These are phyloP conservation scores for Ernsta delagoae DNA, from an alignment of 2,888 invertebrate genomes.

Conservation along the genomic window DNA sequence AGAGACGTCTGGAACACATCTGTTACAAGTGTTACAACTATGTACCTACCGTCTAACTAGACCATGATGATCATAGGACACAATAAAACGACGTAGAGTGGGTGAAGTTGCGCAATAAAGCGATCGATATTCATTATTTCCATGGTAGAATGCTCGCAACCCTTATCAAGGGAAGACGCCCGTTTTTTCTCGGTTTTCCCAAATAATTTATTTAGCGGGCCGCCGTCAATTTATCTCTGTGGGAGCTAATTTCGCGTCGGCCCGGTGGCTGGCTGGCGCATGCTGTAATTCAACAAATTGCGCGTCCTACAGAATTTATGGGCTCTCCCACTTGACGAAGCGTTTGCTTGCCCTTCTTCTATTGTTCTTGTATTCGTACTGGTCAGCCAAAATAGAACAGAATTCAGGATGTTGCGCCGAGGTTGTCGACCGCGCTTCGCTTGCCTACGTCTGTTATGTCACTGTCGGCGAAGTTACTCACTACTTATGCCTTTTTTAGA, in stretches of 20 bases:
- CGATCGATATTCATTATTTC: slow-evolving; percentile 80
- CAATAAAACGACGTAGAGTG: background rate
- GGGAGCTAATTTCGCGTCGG: slow-evolving; percentile 84
- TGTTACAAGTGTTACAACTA: background rate
- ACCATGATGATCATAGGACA: background rate
- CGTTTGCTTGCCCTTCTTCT: slow-evolving; percentile 67
- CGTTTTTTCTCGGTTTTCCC: slow-evolving; percentile 85
- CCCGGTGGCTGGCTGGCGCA: slow-evolving; percentile 83
- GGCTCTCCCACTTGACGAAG: slow-evolving; percentile 80
- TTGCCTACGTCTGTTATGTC: slow-evolving; percentile 29
- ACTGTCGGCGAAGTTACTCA: slow-evolving; percentile 5
- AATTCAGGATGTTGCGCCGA: slow-evolving; percentile 45
- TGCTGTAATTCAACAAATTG: slow-evolving; percentile 85
- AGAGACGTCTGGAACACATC: background rate
- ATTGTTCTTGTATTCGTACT: slow-evolving; percentile 76
- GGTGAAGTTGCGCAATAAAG: slow-evolving; percentile 45
- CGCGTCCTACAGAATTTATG: slow-evolving; percentile 82
- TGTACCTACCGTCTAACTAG: too few relatives aligned
- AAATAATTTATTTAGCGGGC: slow-evolving; percentile 84
- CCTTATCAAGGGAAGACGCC: slow-evolving; percentile 84
- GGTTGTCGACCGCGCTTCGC: slow-evolving; percentile 34
- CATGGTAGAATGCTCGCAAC: slow-evolving; percentile 71
- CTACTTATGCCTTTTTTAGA: slow-evolving; percentile 28
- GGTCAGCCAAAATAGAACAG: slow-evolving; percentile 58
- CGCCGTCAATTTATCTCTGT: slow-evolving; percentile 83